A percentile compares a stretch with the other conserved stretches of the same genome.
Conservation (phyloP, 2,888 invertebrate genomes). For the Caenorhabditis zanzibari region DNA sequence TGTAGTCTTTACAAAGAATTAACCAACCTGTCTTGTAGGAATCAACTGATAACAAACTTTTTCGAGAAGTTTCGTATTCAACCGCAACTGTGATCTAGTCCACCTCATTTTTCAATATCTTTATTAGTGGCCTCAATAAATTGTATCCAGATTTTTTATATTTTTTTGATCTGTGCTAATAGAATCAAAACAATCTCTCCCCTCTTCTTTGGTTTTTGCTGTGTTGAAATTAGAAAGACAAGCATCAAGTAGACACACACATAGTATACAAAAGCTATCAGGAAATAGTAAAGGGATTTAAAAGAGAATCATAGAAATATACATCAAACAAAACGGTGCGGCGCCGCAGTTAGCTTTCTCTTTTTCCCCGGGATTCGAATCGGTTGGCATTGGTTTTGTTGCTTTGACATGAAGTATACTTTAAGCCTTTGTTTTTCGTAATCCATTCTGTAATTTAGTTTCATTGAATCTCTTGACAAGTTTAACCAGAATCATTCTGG, state of each 20-base stretch:
- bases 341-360: constrained; percentile 20
- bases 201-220: not conserved
- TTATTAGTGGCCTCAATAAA: not conserved
- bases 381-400: constrained; percentile 16
- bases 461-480: too few species aligned
- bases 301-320: constrained; percentile 28
- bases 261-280: constrained; percentile 8
- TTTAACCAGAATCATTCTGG: too few species aligned
- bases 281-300: not conserved
- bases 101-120: not conserved
- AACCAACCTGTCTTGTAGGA: constrained; percentile 8
- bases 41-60: constrained; percentile 10
- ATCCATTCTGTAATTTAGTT: too few species aligned
- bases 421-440: too few species aligned
- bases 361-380: constrained; percentile 9
- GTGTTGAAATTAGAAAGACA: constrained; percentile 16
- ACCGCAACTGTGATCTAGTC: not conserved
- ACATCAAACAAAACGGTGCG: constrained; percentile 46
- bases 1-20: constrained; percentile 25
- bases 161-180: not conserved
- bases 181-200: not conserved
- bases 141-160: not conserved
- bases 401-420: too few species aligned
- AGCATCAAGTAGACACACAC: constrained; percentile 52
- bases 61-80: constrained; percentile 21